Conservation (phyloP, 2,113 vertebrate species). For the Herpailurus yagouaroundi region DNA sequence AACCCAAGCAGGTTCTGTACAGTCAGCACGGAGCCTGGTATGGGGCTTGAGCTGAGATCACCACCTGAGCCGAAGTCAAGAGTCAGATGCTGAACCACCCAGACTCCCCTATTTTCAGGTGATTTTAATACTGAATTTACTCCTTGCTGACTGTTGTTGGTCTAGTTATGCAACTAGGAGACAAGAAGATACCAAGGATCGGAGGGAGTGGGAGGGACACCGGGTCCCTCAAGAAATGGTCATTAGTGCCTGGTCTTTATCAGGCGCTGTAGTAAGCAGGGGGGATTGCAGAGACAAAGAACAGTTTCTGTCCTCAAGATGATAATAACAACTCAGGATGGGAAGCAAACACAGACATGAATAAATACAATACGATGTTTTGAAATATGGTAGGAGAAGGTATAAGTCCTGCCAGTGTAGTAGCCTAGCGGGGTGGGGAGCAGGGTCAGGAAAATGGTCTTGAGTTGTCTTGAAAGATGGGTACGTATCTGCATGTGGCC, state of each 20-base stretch:
- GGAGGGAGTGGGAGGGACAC: background rate
- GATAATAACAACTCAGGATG: background rate
- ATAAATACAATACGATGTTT: background rate
- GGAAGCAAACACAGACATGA: background rate
- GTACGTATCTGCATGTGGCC: background rate
- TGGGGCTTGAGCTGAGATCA: no score
- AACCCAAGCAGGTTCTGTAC: no score
- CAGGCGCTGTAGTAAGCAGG: background rate
- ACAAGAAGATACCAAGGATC: background rate
- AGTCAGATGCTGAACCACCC: no score
- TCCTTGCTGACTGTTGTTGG: background rate
- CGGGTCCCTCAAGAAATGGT: background rate
- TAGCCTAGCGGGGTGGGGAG: background rate
- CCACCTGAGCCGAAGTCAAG: no score
- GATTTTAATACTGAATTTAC: slow-evolving; percentile 1
- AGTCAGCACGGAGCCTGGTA: no score
- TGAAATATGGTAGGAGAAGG: background rate
- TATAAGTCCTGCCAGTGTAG: background rate
- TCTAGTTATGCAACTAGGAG: background rate
- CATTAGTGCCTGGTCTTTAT: background rate
- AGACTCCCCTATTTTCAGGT: background rate
- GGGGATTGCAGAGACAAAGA: background rate
- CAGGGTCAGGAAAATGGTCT: background rate
- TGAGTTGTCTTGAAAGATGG: background rate
- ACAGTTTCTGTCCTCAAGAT: background rate